Percentiles rank a stretch among this genome's conserved stretches.
phyloP scores from a whole-genome alignment of 2,888 invertebrate species.

The Drosophila kuntzei region DNA sequence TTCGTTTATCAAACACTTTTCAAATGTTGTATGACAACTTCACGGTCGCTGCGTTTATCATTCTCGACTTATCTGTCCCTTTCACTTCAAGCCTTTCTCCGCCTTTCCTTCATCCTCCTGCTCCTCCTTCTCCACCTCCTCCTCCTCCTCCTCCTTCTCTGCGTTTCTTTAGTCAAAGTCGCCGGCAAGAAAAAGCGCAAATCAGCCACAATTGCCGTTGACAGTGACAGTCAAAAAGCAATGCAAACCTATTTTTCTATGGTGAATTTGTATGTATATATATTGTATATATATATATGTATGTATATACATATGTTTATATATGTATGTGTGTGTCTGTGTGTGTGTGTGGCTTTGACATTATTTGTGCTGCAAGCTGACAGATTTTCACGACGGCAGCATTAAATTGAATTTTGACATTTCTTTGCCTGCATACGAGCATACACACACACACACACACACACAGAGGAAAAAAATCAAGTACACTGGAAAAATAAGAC shows the following conservation, averaged over 20 bases:
- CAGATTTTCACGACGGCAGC: constrained; percentile 78
- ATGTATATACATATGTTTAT: constrained; percentile 27
- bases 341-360: constrained; percentile 72
- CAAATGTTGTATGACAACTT: constrained; percentile 57
- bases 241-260: constrained; percentile 60
- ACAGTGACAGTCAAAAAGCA: constrained; percentile 75
- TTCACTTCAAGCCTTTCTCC: neutral
- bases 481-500: no score
- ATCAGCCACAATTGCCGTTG: constrained; percentile 79
- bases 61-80: neutral
- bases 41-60: constrained; percentile 51
- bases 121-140: neutral
- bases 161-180: constrained; percentile 33
- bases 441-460: constrained; percentile 12
- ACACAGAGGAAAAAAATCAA: no score
- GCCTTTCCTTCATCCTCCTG: neutral
- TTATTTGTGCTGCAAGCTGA: constrained; percentile 80
- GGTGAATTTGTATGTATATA: constrained; percentile 13
- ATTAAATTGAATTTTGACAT: constrained; percentile 81
- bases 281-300: constrained; percentile 10
- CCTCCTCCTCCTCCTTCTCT: neutral
- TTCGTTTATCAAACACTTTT: constrained; percentile 74
- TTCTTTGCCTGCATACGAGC: constrained; percentile 67
- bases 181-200: constrained; percentile 69
- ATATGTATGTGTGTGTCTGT: no score